Percentiles rank a stretch among this genome's conserved stretches.
Conservation (phyloP, 2,797 vertebrate species). For the Alectoris magna region DNA sequence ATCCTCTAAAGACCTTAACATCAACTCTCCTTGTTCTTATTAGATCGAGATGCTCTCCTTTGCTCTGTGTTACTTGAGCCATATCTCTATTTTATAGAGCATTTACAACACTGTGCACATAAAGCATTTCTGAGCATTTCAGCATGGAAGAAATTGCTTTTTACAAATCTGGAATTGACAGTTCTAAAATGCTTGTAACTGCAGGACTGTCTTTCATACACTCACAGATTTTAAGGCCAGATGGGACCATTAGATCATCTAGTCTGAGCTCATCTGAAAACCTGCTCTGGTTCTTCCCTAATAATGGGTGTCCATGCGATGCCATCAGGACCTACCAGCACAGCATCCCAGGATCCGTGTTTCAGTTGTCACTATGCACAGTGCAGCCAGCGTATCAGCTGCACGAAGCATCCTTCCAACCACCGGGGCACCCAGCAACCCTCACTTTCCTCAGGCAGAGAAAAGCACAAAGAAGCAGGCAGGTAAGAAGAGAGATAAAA, state of each 20-base stretch:
- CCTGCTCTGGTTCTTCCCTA: conserved; percentile 76
- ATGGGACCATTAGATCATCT: conserved; percentile 75
- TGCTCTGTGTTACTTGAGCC: not conserved
- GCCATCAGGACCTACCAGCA: conserved; percentile 74
- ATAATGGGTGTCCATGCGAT: conserved; percentile 72
- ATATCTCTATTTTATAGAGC: conserved; percentile 34
- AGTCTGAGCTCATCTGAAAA: conserved; percentile 76
- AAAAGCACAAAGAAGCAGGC: conserved; percentile 19
- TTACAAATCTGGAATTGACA: conserved; percentile 66
- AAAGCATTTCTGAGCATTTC: conserved; percentile 30
- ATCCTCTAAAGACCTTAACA: not conserved
- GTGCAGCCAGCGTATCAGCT: conserved; percentile 70
- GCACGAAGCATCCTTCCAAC: conserved; percentile 61
- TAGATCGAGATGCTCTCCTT: not conserved
- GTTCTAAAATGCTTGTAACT: conserved; percentile 74
- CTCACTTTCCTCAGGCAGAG: not conserved
- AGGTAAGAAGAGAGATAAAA: conserved; percentile 15
- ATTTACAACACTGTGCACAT: not conserved
- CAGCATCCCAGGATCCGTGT: conserved; percentile 71
- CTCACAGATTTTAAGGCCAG: conserved; percentile 76
- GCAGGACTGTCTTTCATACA: conserved; percentile 72
- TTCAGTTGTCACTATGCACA: conserved; percentile 71
- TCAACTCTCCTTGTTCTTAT: not conserved
- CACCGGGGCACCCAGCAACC: not conserved
- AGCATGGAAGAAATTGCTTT: conserved; percentile 54